A percentile compares a stretch with the other conserved stretches of the same genome.
Conservation (phyloP, 2,888 invertebrate genomes). For the Luperina testacea region DNA sequence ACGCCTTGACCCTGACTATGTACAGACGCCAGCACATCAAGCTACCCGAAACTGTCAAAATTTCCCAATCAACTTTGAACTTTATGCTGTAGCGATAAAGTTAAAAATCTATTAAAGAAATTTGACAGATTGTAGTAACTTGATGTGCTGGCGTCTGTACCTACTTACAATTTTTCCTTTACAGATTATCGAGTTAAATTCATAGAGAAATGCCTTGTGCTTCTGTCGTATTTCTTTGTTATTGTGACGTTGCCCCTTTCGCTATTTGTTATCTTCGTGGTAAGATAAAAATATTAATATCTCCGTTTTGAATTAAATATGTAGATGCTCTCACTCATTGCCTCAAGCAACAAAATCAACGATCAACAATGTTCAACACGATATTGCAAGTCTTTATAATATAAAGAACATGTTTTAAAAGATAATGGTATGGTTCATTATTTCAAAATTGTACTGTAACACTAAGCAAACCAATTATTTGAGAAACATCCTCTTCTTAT, state of each 20-base stretch:
- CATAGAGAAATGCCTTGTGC: constrained; percentile 71
- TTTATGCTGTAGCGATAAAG: too few relatives aligned
- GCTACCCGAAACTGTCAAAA: too few relatives aligned
- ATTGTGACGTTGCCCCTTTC: constrained; percentile 77
- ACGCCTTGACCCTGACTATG: too few relatives aligned
- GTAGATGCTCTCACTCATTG: neutral
- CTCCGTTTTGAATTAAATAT: neutral
- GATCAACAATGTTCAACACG: neutral
- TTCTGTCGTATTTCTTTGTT: constrained; percentile 69
- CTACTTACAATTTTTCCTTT: constrained; percentile 44
- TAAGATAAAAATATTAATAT: constrained; percentile 61
- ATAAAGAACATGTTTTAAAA: neutral
- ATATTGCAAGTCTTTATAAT: neutral
- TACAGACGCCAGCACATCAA: too few relatives aligned
- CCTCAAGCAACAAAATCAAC: neutral
- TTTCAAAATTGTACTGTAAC: too few relatives aligned
- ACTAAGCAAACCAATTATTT: neutral
- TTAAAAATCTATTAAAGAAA: too few relatives aligned
- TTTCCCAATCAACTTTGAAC: too few relatives aligned
- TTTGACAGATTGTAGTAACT: too few relatives aligned
- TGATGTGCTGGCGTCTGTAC: neutral
- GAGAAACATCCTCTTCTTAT: neutral
- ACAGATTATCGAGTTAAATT: constrained; percentile 64
- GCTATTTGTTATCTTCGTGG: constrained; percentile 72
- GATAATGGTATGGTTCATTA: neutral